These are phyloP conservation scores for Stercorarius parasiticus DNA, from an alignment of 2,113 vertebrate species.

Conservation along the genomic window DNA sequence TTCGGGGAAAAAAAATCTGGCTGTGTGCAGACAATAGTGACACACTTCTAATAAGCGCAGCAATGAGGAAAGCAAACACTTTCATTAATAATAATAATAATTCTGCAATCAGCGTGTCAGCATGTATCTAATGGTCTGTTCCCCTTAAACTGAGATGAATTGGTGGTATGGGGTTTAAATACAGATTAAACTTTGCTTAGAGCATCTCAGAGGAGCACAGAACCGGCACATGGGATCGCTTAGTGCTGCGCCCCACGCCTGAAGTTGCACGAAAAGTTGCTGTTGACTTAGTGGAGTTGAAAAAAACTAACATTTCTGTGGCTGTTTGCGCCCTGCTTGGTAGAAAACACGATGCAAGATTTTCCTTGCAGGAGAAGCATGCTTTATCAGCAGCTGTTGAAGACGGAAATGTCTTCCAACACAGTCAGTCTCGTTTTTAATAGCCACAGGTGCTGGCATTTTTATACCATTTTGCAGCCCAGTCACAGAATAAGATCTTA, in stretches of 20 bases:
- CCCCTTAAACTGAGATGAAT: background rate
- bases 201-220: background rate
- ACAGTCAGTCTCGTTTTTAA: background rate
- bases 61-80: background rate
- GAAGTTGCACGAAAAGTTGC: background rate
- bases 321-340: background rate
- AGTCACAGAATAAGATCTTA: background rate
- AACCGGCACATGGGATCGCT: background rate
- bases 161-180: background rate
- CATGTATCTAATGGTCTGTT: background rate
- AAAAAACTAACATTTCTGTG: background rate
- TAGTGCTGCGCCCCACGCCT: rapidly evolving
- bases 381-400: background rate
- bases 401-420: background rate
- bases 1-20: background rate
- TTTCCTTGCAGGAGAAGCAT: background rate
- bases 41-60: background rate
- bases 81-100: background rate
- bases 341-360: background rate
- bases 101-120: background rate
- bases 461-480: background rate
- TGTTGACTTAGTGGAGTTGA: no score
- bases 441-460: background rate
- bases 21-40: background rate
- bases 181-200: background rate